A percentile compares a stretch with the other conserved stretches of the same genome.
Conservation (phyloP, 2,888 invertebrate genomes). For the Patella depressa region DNA sequence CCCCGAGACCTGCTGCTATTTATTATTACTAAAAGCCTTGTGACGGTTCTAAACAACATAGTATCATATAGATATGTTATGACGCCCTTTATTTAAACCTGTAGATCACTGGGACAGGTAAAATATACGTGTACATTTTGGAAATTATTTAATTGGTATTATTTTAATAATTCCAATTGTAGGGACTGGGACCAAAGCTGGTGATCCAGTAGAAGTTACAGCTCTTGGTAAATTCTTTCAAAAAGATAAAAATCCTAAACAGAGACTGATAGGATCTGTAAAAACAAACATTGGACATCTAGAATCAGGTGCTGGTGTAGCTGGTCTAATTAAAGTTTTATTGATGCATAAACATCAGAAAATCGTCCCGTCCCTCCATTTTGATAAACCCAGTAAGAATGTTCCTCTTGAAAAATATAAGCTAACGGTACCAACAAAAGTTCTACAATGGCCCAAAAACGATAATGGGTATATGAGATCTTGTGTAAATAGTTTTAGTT, state of each 20-base stretch:
- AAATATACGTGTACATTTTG: no score
- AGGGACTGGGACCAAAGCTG: constrained; percentile 58
- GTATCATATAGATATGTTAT: no score
- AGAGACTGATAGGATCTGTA: constrained; percentile 44
- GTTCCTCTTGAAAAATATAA: constrained; percentile 36
- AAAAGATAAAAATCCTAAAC: background rate
- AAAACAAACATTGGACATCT: constrained; percentile 55
- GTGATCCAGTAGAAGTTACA: constrained; percentile 53
- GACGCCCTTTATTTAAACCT: no score
- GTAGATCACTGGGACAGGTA: no score
- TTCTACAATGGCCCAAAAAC: constrained; percentile 27
- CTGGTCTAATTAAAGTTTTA: constrained; percentile 49
- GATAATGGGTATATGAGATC: constrained; percentile 28
- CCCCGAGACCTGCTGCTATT: background rate
- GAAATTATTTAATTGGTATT: no score
- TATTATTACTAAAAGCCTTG: no score
- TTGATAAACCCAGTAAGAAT: constrained; percentile 35
- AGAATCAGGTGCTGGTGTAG: constrained; percentile 49
- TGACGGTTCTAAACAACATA: no score
- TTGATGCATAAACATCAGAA: constrained; percentile 48
- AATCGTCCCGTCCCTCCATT: constrained; percentile 48
- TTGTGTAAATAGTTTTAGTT: constrained; percentile 49
- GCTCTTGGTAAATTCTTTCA: constrained; percentile 45
- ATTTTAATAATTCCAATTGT: background rate
- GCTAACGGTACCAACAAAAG: constrained; percentile 29